Evolutionary conservation across 1,140 invertebrate genomes (phyloP), one percentile per base, ranked within the genome.

Genomic region (Trachymyrmex septentrionalis): DNA sequence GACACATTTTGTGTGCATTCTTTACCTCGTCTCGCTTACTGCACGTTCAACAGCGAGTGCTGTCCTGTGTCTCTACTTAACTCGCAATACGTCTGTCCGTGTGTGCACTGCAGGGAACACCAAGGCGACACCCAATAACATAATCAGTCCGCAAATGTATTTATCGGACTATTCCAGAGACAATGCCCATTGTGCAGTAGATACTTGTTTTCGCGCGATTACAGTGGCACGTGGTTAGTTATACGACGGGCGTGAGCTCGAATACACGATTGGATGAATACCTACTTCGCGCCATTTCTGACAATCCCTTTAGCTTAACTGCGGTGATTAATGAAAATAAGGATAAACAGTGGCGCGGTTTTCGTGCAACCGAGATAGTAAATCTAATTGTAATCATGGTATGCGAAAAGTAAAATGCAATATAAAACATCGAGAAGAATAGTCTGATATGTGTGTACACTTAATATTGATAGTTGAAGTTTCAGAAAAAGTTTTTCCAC

Each of bases 131-230:
- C 86, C 78, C 87, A 88, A 92, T 92, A 93, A 93, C 88, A 90
- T 91, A 93, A 93, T 93, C 92, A 92, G 90, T 92, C 86, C 67
- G 34, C 72, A 71, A 38, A 89, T 90, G 81, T 92, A 92, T 93
- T 93, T 92, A 92, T 93, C 88, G 88, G 82, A 53, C 76, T 64
- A 75, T 85, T 80, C 69, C 63, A n/a, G 30, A 78, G 75, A 93
- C 92, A 93, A 92, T 93, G 88, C 90, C 92, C 86, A 93, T 93
- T 92, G 92, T 93, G 89, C 86, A 14, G 16, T 24, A 30, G 24
- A 66, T 86, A 61, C 77, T 78, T 91, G 89, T 91, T 90, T 86
- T 90, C 89, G 61, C 88, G 64, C 85, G 76, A 57, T 63, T 55
- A 57, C 30, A 21, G 64, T 71, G 82, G 64, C 64, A 24, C 57